These are phyloP conservation scores for Drosophila ironensis DNA, from an alignment of 1,140 invertebrate species.

Conservation along the genomic window DNA sequence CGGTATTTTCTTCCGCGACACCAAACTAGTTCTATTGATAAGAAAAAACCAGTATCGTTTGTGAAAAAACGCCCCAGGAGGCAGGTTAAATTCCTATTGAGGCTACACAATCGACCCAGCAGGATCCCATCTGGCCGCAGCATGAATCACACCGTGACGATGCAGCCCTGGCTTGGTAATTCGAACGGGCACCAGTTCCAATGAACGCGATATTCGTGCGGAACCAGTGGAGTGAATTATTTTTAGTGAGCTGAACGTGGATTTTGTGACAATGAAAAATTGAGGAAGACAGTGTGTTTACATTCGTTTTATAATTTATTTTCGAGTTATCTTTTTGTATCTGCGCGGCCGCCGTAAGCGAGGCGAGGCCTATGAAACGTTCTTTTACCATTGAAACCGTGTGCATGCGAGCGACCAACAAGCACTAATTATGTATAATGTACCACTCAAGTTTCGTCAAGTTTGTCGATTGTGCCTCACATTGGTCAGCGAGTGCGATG, in stretches of 20 bases:
- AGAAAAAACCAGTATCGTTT: too few relatives aligned
- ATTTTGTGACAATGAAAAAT: conserved; percentile 77
- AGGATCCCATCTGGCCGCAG: too few relatives aligned
- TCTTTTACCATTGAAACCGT: too few relatives aligned
- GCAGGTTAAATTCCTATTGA: too few relatives aligned
- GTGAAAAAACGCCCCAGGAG: too few relatives aligned
- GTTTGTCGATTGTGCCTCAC: conserved; percentile 83
- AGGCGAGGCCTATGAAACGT: conserved; percentile 34
- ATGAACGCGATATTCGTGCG: conserved; percentile 13
- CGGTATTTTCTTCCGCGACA: too few relatives aligned
- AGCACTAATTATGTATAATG: conserved; percentile 83
- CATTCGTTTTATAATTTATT: conserved; percentile 77
- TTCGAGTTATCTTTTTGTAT: conserved; percentile 73
- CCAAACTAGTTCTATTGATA: too few relatives aligned
- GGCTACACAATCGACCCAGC: too few relatives aligned
- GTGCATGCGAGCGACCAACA: conserved; percentile 44
- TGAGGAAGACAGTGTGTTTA: conserved; percentile 74
- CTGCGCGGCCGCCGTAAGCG: too few relatives aligned
- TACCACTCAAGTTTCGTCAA: conserved; percentile 84
- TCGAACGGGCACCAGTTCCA: conserved; percentile 17
- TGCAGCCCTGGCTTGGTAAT: conserved; percentile 26
- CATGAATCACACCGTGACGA: conserved; percentile 9
- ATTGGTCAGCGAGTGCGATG: conserved; percentile 78
- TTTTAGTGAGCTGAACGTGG: conserved; percentile 68
- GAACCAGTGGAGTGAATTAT: conserved; percentile 58